Evolutionary conservation across 2,888 invertebrate genomes (phyloP).

Genomic region (Leptopilina myrica): DNA sequence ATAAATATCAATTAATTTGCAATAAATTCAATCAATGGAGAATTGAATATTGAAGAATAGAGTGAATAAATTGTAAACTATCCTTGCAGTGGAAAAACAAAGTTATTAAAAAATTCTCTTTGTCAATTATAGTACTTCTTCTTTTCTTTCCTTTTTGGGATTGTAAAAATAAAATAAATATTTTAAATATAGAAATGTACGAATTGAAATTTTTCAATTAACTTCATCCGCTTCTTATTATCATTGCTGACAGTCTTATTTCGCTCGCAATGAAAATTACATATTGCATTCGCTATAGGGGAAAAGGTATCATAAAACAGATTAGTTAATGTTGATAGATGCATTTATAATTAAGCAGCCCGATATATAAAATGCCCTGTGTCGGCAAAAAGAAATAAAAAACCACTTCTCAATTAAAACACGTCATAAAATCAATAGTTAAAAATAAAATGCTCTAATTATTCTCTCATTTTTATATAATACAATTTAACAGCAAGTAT

Average conservation of each 20-base stretch:
- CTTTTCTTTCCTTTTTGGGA: too few relatives aligned
- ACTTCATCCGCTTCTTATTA: neutral
- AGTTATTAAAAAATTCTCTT: too few relatives aligned
- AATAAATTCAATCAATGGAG: neutral
- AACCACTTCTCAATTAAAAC: conserved; percentile 16
- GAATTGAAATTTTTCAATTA: too few relatives aligned
- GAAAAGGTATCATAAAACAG: conserved; percentile 9
- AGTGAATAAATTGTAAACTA: too few relatives aligned
- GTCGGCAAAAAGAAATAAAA: neutral
- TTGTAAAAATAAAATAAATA: too few relatives aligned
- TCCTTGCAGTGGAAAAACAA: too few relatives aligned
- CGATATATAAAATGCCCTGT: conserved; percentile 2
- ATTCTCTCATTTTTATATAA: neutral
- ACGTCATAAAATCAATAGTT: conserved; percentile 23
- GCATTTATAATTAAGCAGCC: neutral
- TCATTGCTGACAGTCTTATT: neutral
- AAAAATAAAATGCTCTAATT: neutral
- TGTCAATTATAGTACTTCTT: too few relatives aligned
- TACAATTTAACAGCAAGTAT: neutral
- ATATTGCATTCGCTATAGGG: conserved; percentile 2
- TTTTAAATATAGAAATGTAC: too few relatives aligned
- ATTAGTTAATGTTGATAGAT: conserved; percentile 22
- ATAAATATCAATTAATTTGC: neutral
- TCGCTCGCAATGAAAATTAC: neutral
- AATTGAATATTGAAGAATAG: too few relatives aligned